Conservation (phyloP, 2,113 vertebrate species). For the Salvelinus fontinalis region DNA sequence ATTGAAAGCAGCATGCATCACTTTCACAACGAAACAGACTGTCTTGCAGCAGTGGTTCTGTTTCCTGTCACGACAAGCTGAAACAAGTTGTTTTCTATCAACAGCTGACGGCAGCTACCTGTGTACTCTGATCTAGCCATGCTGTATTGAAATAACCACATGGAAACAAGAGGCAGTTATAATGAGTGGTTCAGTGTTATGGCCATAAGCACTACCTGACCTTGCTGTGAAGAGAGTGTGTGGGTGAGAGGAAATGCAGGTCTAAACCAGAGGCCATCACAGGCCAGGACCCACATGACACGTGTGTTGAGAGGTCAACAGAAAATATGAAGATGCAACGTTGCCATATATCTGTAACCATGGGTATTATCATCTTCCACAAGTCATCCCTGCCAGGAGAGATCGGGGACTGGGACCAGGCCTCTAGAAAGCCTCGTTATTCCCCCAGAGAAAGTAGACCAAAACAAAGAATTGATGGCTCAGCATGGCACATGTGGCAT, state of each 20-base stretch:
- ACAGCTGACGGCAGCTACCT: conserved; percentile 3
- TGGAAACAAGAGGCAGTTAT: too few species aligned
- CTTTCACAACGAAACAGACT: background rate
- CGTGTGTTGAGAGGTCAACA: background rate
- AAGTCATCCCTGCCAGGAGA: conserved; percentile 1
- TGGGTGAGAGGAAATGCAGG: background rate
- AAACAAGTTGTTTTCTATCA: conserved; percentile 16
- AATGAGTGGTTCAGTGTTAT: too few species aligned
- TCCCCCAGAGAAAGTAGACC: conserved; percentile 12
- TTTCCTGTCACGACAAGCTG: conserved; percentile 16
- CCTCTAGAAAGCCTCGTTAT: conserved; percentile 12
- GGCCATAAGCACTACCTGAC: too few species aligned
- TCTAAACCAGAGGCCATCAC: too few species aligned
- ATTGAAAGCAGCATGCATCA: conserved; percentile 1
- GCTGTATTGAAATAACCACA: background rate
- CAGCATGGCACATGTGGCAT: conserved; percentile 48
- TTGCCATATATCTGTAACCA: conserved; percentile 7
- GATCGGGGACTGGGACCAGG: conserved; percentile 7
- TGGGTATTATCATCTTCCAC: conserved; percentile 8
- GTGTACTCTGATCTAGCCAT: background rate
- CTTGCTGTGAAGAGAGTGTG: background rate
- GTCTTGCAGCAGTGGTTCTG: background rate
- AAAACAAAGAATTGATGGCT: conserved; percentile 5
- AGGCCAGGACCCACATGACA: too few species aligned
- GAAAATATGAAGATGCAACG: background rate